These are phyloP conservation scores for Cheilosia grossa DNA, from an alignment of 2,888 invertebrate species.

Conservation along the genomic window DNA sequence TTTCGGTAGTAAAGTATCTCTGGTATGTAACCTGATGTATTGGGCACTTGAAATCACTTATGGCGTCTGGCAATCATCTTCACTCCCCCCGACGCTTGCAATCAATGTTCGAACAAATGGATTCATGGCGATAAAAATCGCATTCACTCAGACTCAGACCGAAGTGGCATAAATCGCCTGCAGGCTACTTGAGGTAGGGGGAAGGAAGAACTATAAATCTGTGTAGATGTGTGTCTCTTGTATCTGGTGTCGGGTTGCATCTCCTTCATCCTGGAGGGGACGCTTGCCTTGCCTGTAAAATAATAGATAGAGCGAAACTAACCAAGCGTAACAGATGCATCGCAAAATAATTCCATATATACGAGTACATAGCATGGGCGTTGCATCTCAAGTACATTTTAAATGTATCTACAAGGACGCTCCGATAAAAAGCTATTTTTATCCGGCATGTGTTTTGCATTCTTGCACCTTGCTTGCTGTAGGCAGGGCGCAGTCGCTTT, in stretches of 20 bases:
- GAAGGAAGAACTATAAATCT: background rate
- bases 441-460: constrained; percentile 63
- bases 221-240: constrained; percentile 11
- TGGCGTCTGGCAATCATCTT: constrained; percentile 49
- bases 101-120: constrained; percentile 71
- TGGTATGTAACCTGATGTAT: constrained; percentile 52
- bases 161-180: constrained; percentile 62
- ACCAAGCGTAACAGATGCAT: constrained; percentile 60
- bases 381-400: constrained; percentile 55
- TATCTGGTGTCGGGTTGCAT: constrained; percentile 36
- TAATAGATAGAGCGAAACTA: constrained; percentile 32
- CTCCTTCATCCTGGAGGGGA: constrained; percentile 4
- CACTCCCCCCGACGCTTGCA: constrained; percentile 9
- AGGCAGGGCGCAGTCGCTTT: constrained; percentile 22
- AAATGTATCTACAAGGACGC: constrained; percentile 19
- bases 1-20: constrained; percentile 21
- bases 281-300: constrained; percentile 12
- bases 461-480: constrained; percentile 59
- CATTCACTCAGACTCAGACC: constrained; percentile 57
- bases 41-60: constrained; percentile 66
- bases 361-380: background rate
- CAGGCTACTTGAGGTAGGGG: constrained; percentile 42
- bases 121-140: constrained; percentile 66
- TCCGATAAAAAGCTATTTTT: constrained; percentile 20
- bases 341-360: constrained; percentile 27